Percentiles rank a stretch among this genome's conserved stretches.
Conservation (phyloP, 2,888 invertebrate genomes). For the Cordilura impudica region DNA sequence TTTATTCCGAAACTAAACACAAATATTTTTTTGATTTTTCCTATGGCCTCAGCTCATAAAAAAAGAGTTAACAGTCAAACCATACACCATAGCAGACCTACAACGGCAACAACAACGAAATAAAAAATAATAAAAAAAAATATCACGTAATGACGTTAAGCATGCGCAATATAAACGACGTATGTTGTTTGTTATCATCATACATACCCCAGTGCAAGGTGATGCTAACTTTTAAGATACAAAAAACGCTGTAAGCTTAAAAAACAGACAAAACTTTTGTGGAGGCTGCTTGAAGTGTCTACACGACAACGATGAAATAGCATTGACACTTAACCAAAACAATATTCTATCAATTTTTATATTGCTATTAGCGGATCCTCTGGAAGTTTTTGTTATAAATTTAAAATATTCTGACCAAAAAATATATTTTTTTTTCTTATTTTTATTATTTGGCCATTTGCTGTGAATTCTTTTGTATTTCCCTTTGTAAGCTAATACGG, state of each 20-base stretch:
- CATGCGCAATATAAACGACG: conserved; percentile 55
- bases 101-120: conserved; percentile 32
- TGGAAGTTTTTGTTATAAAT: no score
- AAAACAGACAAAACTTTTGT: background rate
- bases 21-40: conserved; percentile 27
- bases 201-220: background rate
- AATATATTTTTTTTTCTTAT: no score
- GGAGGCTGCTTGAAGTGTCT: no score
- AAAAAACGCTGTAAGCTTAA: background rate
- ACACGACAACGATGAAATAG: no score
- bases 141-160: conserved; percentile 64
- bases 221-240: background rate
- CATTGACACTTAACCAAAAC: no score
- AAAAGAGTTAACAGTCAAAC: conserved; percentile 36
- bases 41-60: conserved; percentile 27
- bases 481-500: no score
- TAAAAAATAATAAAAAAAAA: conserved; percentile 21
- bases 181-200: background rate
- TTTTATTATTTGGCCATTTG: no score
- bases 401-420: no score
- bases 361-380: no score
- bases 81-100: conserved; percentile 32
- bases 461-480: no score
- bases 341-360: no score
- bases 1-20: conserved; percentile 7